Conservation (phyloP, 2,888 invertebrate genomes). For the Heteromyza rotundicornis region DNA sequence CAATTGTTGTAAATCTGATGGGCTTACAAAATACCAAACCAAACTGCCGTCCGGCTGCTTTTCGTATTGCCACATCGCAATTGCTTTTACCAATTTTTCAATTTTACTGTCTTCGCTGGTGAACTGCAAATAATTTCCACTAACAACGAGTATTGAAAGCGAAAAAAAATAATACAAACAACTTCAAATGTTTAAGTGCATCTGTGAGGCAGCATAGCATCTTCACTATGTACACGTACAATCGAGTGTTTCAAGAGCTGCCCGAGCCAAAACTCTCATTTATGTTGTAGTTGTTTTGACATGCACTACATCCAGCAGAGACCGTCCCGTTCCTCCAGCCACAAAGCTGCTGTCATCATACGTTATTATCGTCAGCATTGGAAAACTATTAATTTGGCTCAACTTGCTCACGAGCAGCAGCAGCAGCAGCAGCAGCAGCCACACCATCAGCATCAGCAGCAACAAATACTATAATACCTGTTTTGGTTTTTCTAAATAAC, state of each 20-base stretch:
- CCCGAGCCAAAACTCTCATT: too few species aligned
- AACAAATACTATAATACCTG: constrained; percentile 39
- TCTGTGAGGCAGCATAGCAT: background rate
- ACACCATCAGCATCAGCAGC: too few species aligned
- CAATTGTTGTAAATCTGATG: too few species aligned
- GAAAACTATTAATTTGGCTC: constrained; percentile 26
- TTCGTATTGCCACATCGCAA: background rate
- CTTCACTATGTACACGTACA: background rate
- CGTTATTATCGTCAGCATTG: constrained; percentile 12
- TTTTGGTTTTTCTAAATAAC: constrained; percentile 52
- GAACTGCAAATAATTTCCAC: background rate
- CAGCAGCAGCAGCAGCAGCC: background rate
- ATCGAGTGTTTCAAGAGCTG: too few species aligned
- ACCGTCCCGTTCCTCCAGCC: too few species aligned
- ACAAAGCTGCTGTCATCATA: background rate
- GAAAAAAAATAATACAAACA: too few species aligned
- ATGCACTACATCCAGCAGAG: too few species aligned
- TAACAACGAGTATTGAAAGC: too few species aligned
- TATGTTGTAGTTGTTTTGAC: too few species aligned
- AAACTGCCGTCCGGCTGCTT: background rate
- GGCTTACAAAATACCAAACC: too few species aligned
- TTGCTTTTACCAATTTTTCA: background rate
- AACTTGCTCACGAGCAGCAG: constrained; percentile 4
- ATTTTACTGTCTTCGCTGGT: background rate
- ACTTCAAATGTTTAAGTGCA: background rate